These are phyloP conservation scores for Aphidoletes aphidimyza DNA, from an alignment of 2,888 invertebrate genomes.

Conservation along the genomic window DNA sequence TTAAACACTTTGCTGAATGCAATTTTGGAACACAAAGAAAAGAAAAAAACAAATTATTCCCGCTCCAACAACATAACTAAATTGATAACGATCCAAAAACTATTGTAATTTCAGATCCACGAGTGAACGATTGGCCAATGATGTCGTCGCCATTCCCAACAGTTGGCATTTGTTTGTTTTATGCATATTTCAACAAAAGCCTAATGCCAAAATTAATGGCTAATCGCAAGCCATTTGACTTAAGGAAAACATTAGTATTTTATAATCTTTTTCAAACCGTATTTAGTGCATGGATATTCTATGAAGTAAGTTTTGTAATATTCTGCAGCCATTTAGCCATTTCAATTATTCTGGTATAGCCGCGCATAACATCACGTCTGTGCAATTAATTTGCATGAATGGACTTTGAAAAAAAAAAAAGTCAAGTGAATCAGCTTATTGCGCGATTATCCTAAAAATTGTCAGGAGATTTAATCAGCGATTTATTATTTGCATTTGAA, in stretches of 20 bases:
- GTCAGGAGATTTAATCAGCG: too few relatives aligned
- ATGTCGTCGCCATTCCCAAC: slow-evolving; percentile 92
- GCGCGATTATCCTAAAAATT: too few relatives aligned
- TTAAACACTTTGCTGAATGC: too few relatives aligned
- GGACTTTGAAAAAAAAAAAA: too few relatives aligned
- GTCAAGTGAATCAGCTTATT: too few relatives aligned
- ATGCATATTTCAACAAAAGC: slow-evolving; percentile 84
- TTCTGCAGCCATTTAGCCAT: neutral
- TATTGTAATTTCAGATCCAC: slow-evolving; percentile 74
- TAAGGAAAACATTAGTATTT: slow-evolving; percentile 80
- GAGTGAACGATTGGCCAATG: slow-evolving; percentile 89
- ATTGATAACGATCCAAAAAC: too few relatives aligned
- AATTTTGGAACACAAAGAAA: too few relatives aligned
- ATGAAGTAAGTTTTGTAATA: slow-evolving; percentile 75
- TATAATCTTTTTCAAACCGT: slow-evolving; percentile 92
- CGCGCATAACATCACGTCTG: neutral
- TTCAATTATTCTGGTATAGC: neutral
- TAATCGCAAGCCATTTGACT: slow-evolving; percentile 86
- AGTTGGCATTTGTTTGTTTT: slow-evolving; percentile 81
- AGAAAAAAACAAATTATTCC: too few relatives aligned
- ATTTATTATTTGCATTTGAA: too few relatives aligned
- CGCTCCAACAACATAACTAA: too few relatives aligned
- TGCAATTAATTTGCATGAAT: neutral
- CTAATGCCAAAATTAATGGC: slow-evolving; percentile 90
- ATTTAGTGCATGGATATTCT: slow-evolving; percentile 91